These are phyloP conservation scores for Formica aserva DNA, from an alignment of 2,888 invertebrate species.

Conservation along the genomic window DNA sequence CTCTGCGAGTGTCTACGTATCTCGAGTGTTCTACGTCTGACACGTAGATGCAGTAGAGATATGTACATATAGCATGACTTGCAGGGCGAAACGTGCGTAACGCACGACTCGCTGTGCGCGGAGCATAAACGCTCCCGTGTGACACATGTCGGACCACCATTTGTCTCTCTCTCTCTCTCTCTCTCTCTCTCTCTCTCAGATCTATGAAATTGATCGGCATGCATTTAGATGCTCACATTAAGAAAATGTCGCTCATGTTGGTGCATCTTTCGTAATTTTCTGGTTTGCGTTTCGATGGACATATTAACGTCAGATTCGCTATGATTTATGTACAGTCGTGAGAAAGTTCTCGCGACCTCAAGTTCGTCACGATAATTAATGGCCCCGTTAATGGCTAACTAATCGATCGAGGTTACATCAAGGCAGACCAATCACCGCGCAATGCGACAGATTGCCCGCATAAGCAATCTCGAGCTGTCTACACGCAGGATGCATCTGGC, in stretches of 20 bases:
- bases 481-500: slow-evolving; percentile 13
- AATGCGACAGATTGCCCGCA: slow-evolving; percentile 54
- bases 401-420: slow-evolving; percentile 55
- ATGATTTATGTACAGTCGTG: slow-evolving; percentile 45
- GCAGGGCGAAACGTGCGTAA: slow-evolving; percentile 70
- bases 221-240: neutral
- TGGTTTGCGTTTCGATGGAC: neutral
- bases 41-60: slow-evolving; percentile 21
- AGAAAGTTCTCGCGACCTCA: slow-evolving; percentile 48
- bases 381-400: slow-evolving; percentile 44
- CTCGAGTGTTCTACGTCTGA: slow-evolving; percentile 15
- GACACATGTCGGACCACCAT: slow-evolving; percentile 57
- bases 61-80: slow-evolving; percentile 53
- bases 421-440: slow-evolving; percentile 54
- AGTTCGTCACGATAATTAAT: slow-evolving; percentile 53
- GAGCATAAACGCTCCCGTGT: slow-evolving; percentile 63
- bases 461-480: slow-evolving; percentile 41
- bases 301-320: slow-evolving; percentile 41
- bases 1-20: slow-evolving; percentile 25
- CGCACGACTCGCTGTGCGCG: slow-evolving; percentile 62
- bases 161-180: neutral
- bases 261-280: slow-evolving; percentile 15
- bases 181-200: neutral
- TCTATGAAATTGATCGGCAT: neutral
- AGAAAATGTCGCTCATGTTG: neutral